Evolutionary conservation across 2,888 invertebrate genomes (phyloP).

Genomic region (Cancer borealis): DNA sequence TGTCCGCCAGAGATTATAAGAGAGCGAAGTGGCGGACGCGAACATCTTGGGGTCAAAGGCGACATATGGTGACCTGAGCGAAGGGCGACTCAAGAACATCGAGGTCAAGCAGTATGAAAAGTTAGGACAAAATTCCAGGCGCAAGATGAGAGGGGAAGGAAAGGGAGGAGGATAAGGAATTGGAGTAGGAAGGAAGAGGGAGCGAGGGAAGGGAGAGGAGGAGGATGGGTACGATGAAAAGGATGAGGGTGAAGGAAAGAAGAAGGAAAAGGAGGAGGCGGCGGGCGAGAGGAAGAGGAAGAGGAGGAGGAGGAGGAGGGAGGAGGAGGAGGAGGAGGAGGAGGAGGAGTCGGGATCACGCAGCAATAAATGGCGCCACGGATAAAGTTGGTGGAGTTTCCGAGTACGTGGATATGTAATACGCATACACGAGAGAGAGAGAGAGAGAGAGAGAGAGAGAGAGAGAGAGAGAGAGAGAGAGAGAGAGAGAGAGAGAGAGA

Average conservation of each 20-base stretch:
- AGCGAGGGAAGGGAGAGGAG: background rate
- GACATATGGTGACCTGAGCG: background rate
- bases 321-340: conserved; percentile 14
- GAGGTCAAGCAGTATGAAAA: conserved; percentile 26
- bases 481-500: conserved; percentile 25
- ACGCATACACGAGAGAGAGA: background rate
- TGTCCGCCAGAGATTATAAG: conserved; percentile 2
- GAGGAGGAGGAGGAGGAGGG: conserved; percentile 28
- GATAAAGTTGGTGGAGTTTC: background rate
- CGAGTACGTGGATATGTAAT: background rate
- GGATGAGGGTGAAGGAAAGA: background rate
- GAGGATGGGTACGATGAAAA: background rate
- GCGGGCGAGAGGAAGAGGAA: background rate
- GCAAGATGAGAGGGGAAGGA: conserved; percentile 12
- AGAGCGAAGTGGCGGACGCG: conserved; percentile 15
- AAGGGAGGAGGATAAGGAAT: conserved; percentile 24
- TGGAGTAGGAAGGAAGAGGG: background rate
- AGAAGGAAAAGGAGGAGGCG: background rate
- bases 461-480: conserved; percentile 21
- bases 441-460: background rate
- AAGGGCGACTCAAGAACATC: background rate
- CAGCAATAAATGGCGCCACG: background rate
- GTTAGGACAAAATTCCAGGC: conserved; percentile 25
- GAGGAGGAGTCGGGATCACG: background rate
- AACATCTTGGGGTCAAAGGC: background rate